Evolutionary conservation across 2,888 invertebrate species (phyloP), one percentile per base, ranked within the genome.

Genomic region (Drosophila nr. perissopoda): DNA sequence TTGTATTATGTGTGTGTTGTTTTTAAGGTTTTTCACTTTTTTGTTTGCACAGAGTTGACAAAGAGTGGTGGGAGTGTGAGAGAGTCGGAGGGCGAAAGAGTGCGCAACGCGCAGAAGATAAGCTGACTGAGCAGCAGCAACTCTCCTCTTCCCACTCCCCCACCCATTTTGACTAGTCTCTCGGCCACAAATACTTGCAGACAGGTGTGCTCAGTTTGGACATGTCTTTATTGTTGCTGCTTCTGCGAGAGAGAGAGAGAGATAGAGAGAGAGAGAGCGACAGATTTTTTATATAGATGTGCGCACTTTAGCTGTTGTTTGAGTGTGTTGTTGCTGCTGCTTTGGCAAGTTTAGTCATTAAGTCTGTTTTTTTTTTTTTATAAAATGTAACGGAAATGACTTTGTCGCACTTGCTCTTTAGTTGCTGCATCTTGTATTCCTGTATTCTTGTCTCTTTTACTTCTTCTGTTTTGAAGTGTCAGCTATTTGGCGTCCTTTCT

Each of bases 341-440:
- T 40, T 62, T 52, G 51, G 52, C 72, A 63, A 78, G 73, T 70
- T 78, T 80, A 69, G 72, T 78, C 73, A 77, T 82, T 73, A 67
- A 73, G 75, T 71, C 57, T 54, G 21, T 21, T 25, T 73, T 73
- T 76, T 70, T 67, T 72, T 62, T 38, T 40, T 68, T 71, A 65
- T 66, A 56, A 74, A 40, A 53, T 81, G 82, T 83, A 86, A 83
- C 89, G 85, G 89, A 85, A 86, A 76, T 86, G 72, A 81, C 53
- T 80, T 80, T 75, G 71, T 69, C 67, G 67, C 63, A 69, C 54
- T 70, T 72, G 34, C 57, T 42, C 60, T 51, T 45, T 38, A 34
- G 13, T 34, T 3, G n/a, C 31, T 58, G 42, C 27, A 18, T 38
- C 29, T 49, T 62, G 36, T 4, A 25, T 16, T 45, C 7, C 7